phyloP scores from a whole-genome alignment of 2,797 vertebrate genomes.

The Gouania willdenowi region DNA sequence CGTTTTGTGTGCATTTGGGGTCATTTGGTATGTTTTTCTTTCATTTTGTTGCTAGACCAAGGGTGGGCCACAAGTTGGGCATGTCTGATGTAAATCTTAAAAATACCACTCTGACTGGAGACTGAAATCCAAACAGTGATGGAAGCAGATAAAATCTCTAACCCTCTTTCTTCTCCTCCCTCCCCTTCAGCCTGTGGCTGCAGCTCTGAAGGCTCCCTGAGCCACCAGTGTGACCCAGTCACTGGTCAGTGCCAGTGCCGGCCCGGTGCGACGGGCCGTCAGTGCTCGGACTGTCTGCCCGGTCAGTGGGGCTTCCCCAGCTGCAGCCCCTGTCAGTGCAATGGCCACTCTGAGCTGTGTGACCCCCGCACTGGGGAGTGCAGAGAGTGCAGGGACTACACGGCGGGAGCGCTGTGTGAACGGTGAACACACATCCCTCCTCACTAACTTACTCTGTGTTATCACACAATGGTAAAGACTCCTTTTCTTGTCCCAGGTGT shows the following conservation, averaged over 20 bases:
- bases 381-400: constrained; percentile 70
- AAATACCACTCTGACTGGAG: too few relatives aligned
- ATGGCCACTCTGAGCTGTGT: constrained; percentile 76
- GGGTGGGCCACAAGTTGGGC: too few relatives aligned
- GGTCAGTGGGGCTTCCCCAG: constrained; percentile 80
- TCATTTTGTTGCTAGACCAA: too few relatives aligned
- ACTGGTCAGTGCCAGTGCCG: constrained; percentile 82
- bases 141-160: neutral
- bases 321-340: constrained; percentile 82
- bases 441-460: too few relatives aligned
- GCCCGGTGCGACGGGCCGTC: constrained; percentile 63
- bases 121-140: too few relatives aligned
- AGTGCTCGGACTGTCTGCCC: constrained; percentile 78
- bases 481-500: constrained; percentile 63
- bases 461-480: too few relatives aligned
- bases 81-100: too few relatives aligned
- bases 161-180: neutral
- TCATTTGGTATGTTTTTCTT: too few relatives aligned
- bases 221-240: constrained; percentile 71
- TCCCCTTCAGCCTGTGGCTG: constrained; percentile 77
- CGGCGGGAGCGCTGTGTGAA: constrained; percentile 75
- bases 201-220: constrained; percentile 74
- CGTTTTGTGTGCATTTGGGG: too few relatives aligned
- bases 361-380: constrained; percentile 71
- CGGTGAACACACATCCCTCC: constrained; percentile 54